Conservation (phyloP, 2,888 invertebrate species). For the Macaria notata region DNA sequence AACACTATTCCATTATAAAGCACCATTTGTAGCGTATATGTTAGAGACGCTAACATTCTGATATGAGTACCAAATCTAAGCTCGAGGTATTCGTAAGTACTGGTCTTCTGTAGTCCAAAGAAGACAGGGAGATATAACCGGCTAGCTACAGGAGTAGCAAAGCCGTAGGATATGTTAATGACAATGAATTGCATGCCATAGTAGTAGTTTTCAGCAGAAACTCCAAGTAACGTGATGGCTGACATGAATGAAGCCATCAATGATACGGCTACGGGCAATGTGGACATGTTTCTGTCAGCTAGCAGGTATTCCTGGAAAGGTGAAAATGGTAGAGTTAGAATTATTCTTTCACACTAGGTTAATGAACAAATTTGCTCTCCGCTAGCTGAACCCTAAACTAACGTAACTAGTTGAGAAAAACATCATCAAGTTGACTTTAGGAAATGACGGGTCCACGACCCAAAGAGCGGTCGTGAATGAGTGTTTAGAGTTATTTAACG, state of each 20-base stretch:
- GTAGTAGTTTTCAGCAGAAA: conserved; percentile 93
- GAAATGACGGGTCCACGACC: too few species aligned
- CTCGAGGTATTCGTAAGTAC: conserved; percentile 96
- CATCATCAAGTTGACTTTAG: too few species aligned
- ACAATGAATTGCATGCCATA: conserved; percentile 91
- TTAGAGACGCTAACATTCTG: conserved; percentile 89
- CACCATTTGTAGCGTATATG: conserved; percentile 94
- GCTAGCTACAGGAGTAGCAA: conserved; percentile 90
- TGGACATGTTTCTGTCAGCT: conserved; percentile 91
- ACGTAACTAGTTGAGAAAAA: too few species aligned
- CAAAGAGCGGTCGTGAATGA: too few species aligned
- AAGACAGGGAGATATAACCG: conserved; percentile 93
- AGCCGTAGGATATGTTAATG: conserved; percentile 87
- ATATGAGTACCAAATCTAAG: conserved; percentile 90
- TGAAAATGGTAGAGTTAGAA: conserved; percentile 1
- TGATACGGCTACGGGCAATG: conserved; percentile 92
- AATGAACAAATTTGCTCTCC: too few species aligned
- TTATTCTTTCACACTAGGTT: too few species aligned
- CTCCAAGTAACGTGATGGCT: conserved; percentile 93
- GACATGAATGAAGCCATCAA: conserved; percentile 98
- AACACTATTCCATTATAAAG: conserved; percentile 95
- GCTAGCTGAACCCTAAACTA: too few species aligned
- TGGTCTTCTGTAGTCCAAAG: conserved; percentile 91
- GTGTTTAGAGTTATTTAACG: too few species aligned
- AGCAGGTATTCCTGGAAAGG: conserved; percentile 89